Evolutionary conservation across 2,888 invertebrate genomes (phyloP).

Genomic region (Microplitis deprimator): DNA sequence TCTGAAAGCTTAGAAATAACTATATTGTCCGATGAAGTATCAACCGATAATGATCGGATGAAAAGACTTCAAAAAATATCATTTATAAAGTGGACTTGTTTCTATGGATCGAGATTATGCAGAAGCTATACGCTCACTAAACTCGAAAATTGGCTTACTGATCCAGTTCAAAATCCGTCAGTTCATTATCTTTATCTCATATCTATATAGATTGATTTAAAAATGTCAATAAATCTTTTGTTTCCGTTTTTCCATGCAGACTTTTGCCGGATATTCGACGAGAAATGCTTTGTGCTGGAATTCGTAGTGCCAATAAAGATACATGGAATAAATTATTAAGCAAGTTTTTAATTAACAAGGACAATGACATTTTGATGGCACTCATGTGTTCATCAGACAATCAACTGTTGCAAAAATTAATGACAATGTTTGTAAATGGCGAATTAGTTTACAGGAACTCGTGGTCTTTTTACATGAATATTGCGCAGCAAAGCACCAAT

Average conservation of each 20-base stretch:
- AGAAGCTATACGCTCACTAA: slow-evolving; percentile 55
- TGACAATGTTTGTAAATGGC: slow-evolving; percentile 32
- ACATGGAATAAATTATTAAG: slow-evolving; percentile 50
- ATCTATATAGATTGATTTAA: background rate
- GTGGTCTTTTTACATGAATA: background rate
- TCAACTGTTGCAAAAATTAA: slow-evolving; percentile 64
- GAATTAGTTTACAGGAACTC: slow-evolving; percentile 46
- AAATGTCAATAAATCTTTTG: background rate
- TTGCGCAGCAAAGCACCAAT: background rate
- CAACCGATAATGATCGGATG: slow-evolving; percentile 55
- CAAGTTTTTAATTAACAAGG: slow-evolving; percentile 43
- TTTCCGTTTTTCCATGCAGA: slow-evolving; percentile 57
- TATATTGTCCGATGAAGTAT: slow-evolving; percentile 55
- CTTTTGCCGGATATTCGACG: slow-evolving; percentile 70
- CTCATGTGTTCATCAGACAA: slow-evolving; percentile 71
- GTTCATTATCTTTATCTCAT: background rate
- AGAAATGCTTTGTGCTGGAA: slow-evolving; percentile 71
- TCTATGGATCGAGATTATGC: slow-evolving; percentile 66
- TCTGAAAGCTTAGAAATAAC: slow-evolving; percentile 56
- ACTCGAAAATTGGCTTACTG: slow-evolving; percentile 39
- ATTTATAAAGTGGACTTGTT: slow-evolving; percentile 67
- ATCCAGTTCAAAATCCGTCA: slow-evolving; percentile 40
- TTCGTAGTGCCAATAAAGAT: slow-evolving; percentile 54
- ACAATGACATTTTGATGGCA: slow-evolving; percentile 68
- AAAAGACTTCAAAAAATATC: slow-evolving; percentile 58